Conservation (phyloP, 2,113 vertebrate species). For the Gymnarchus niloticus region DNA sequence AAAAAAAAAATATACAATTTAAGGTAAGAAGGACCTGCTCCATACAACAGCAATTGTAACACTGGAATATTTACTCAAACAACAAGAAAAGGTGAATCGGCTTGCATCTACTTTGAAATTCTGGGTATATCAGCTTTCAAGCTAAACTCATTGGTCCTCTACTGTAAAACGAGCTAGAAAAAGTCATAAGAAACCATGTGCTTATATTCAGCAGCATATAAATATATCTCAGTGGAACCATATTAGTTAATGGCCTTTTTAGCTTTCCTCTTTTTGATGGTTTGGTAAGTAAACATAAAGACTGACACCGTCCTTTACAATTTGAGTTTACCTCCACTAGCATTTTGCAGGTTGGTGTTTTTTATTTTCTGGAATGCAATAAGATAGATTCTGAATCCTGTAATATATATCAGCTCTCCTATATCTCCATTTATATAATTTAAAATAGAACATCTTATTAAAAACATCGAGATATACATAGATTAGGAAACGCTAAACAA, state of each 20-base stretch:
- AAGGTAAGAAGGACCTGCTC: conserved; percentile 40
- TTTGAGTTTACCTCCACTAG: conserved; percentile 78
- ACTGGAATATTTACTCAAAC: conserved; percentile 25
- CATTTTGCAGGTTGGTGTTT: conserved; percentile 73
- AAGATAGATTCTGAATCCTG: conserved; percentile 87
- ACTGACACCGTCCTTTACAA: conserved; percentile 87
- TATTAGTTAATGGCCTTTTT: conserved; percentile 65
- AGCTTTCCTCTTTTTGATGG: conserved; percentile 52
- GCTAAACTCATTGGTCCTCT: conserved; percentile 50
- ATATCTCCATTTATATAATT: conserved; percentile 99
- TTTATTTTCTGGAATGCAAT: conserved; percentile 82
- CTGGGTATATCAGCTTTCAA: conserved; percentile 36
- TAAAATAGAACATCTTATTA: conserved; percentile 99
- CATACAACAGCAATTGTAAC: conserved; percentile 32
- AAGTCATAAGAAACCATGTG: conserved; percentile 66
- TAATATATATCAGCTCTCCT: conserved; percentile 94
- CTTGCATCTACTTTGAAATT: conserved; percentile 38
- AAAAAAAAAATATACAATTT: conserved; percentile 24
- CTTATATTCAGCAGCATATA: conserved; percentile 66
- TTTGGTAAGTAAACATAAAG: conserved; percentile 71
- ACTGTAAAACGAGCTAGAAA: conserved; percentile 54
- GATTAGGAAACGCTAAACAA: conserved; percentile 98
- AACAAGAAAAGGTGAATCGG: conserved; percentile 39
- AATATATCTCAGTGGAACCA: conserved; percentile 51
- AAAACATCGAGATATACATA: conserved; percentile 99